Conservation (phyloP, 1,140 invertebrate species). For the Tetragnatha versicolor region DNA sequence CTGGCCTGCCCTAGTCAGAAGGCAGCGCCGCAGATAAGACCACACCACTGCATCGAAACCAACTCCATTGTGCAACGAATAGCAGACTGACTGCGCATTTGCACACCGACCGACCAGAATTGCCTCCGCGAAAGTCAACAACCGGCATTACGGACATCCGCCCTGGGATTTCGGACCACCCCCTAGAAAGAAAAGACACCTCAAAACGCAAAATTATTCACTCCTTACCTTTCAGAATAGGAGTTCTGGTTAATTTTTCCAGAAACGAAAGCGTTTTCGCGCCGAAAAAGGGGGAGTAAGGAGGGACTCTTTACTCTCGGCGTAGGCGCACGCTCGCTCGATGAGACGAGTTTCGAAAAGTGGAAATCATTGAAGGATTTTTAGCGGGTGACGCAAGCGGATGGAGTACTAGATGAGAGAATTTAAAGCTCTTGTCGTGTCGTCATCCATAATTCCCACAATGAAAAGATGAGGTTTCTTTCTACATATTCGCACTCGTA, state of each 20-base stretch:
- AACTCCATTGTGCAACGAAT: constrained; percentile 53
- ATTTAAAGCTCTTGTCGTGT: constrained; percentile 52
- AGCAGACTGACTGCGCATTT: constrained; percentile 46
- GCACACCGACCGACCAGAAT: constrained; percentile 21
- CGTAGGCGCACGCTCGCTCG: constrained; percentile 18
- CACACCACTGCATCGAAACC: constrained; percentile 15
- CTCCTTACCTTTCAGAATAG: no score
- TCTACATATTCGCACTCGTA: constrained; percentile 34
- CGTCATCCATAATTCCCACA: constrained; percentile 53
- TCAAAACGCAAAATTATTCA: no score
- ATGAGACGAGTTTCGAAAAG: constrained; percentile 48
- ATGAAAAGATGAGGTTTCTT: constrained; percentile 36
- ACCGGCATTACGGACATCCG: constrained; percentile 46
- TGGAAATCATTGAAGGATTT: constrained; percentile 53
- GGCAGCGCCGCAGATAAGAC: constrained; percentile 35
- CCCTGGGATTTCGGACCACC: no score
- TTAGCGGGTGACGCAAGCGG: constrained; percentile 32
- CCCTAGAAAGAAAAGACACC: no score
- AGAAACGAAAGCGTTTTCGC: no score
- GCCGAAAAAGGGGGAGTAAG: no score
- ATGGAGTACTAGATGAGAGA: constrained; percentile 48
- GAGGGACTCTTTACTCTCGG: constrained; percentile 18
- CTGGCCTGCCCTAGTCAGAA: constrained; percentile 51
- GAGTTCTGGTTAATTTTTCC: no score
- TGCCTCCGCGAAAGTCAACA: constrained; percentile 51